A percentile compares a stretch with the other conserved stretches of the same genome.
phyloP scores from a whole-genome alignment of 2,113 vertebrate genomes.

The Saccopteryx bilineata region DNA sequence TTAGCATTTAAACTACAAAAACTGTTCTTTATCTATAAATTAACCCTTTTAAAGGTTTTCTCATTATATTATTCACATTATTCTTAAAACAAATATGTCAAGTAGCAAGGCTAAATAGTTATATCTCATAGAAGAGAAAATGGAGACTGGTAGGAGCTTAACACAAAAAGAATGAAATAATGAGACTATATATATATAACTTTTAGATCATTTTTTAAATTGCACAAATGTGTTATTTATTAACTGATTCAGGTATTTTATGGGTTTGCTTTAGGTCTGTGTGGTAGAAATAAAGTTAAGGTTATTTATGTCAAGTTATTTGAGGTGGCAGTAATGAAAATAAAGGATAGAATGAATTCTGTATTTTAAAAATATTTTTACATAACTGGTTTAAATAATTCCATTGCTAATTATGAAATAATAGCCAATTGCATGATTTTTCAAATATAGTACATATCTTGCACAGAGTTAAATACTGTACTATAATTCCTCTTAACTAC shows the following conservation, averaged over 20 bases:
- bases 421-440: slow-evolving; percentile 9
- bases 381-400: background rate
- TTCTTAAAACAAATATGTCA: background rate
- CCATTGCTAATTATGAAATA: slow-evolving; percentile 19
- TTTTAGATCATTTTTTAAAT: background rate
- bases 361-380: slow-evolving; percentile 18
- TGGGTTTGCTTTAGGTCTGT: background rate
- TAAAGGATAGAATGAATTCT: slow-evolving; percentile 24
- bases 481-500: background rate
- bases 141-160: background rate
- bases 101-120: background rate
- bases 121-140: background rate
- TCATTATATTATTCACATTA: background rate
- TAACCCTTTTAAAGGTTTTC: background rate
- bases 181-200: background rate
- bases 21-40: background rate
- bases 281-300: slow-evolving; percentile 26
- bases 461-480: background rate
- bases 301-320: slow-evolving; percentile 22
- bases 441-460: background rate
- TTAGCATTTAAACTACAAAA: background rate
- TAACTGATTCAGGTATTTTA: background rate
- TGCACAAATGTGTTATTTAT: background rate
- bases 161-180: background rate
- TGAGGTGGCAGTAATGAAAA: background rate